Percentiles rank a stretch among this genome's conserved stretches.
Conservation (phyloP, 2,797 vertebrate genomes). For the Crocodylus rhombifer region DNA sequence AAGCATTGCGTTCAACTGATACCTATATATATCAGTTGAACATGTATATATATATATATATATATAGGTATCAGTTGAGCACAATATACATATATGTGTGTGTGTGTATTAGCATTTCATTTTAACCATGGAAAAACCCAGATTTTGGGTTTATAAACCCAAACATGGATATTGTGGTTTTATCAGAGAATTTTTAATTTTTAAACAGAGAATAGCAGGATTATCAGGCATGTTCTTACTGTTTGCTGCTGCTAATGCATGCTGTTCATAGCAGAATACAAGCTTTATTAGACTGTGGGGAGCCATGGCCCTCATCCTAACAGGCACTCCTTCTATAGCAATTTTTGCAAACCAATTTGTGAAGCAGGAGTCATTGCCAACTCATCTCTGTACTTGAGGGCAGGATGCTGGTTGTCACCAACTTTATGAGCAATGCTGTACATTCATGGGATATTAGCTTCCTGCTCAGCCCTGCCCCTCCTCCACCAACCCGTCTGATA, state of each 20-base stretch:
- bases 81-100: too few relatives aligned
- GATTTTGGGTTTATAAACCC: too few relatives aligned
- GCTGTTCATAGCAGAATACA: background rate
- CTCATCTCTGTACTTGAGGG: background rate
- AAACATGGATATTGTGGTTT: too few relatives aligned
- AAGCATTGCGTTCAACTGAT: too few relatives aligned
- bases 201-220: too few relatives aligned
- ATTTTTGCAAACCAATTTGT: background rate
- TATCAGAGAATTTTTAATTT: too few relatives aligned
- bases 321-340: background rate
- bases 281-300: background rate
- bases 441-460: background rate
- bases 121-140: too few relatives aligned
- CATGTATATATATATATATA: too few relatives aligned
- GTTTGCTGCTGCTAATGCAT: background rate
- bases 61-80: too few relatives aligned
- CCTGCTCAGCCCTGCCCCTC: background rate
- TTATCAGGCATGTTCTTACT: background rate
- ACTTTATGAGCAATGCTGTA: background rate
- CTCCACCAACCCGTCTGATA: rapidly evolving
- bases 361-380: background rate
- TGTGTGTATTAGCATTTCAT: too few relatives aligned
- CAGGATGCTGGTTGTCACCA: background rate
- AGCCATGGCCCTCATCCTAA: background rate
- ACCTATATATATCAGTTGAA: too few relatives aligned